Conservation (phyloP, 2,113 vertebrate genomes). For the Clinocottus analis region DNA sequence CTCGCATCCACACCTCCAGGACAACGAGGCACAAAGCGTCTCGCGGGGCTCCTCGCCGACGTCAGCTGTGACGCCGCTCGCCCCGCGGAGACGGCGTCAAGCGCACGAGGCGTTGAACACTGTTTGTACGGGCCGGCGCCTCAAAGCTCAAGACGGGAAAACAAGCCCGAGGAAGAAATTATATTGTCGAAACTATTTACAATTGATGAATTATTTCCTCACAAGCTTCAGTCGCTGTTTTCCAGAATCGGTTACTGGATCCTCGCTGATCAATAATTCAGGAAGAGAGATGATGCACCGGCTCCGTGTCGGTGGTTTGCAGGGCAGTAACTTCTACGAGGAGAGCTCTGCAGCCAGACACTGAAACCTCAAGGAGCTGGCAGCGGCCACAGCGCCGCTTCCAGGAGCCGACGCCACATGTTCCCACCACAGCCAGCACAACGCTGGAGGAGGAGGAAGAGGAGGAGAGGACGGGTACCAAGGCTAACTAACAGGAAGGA, state of each 20-base stretch:
- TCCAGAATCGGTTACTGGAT: conserved; percentile 31
- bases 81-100: conserved; percentile 23
- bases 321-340: conserved; percentile 44
- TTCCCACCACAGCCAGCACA: conserved; percentile 44
- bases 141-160: background rate
- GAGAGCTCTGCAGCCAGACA: conserved; percentile 55
- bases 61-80: conserved; percentile 24
- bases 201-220: conserved; percentile 16
- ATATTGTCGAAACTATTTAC: conserved; percentile 16
- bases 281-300: conserved; percentile 47
- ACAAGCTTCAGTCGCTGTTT: conserved; percentile 13
- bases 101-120: too few relatives aligned
- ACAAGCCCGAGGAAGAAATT: background rate
- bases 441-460: too few relatives aligned
- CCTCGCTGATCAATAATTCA: conserved; percentile 59
- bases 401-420: conserved; percentile 61
- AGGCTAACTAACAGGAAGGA: too few relatives aligned
- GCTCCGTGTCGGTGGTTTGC: conserved; percentile 48
- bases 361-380: conserved; percentile 60
- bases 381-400: conserved; percentile 49
- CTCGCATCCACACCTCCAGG: background rate
- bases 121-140: background rate
- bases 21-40: background rate
- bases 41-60: background rate
- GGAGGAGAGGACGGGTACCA: too few relatives aligned